These are phyloP conservation scores for Ricordea florida DNA, from an alignment of 92 coral and sea anemone genomes.

Conservation along the genomic window DNA sequence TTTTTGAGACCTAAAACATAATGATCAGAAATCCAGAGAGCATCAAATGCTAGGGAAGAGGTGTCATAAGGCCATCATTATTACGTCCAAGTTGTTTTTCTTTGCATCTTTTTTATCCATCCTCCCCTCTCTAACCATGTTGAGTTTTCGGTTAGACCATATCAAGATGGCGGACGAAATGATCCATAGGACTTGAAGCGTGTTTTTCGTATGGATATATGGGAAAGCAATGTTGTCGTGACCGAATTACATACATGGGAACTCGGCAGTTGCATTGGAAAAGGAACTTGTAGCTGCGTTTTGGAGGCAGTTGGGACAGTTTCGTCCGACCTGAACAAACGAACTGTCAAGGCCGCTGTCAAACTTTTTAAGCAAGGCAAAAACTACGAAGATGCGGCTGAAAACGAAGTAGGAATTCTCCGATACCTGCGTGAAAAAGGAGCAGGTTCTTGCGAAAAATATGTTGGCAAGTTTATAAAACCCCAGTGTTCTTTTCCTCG, in stretches of 20 bases:
- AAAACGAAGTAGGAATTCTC: slow-evolving; percentile 70
- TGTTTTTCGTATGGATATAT: slow-evolving; percentile 32
- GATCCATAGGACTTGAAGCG: no score
- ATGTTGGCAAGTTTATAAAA: slow-evolving; percentile 25
- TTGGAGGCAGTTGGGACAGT: slow-evolving; percentile 31
- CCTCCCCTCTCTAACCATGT: no score
- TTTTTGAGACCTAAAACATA: no score
- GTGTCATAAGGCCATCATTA: no score
- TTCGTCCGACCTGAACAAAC: not conserved
- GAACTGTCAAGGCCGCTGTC: slow-evolving; percentile 52
- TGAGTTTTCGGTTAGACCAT: no score
- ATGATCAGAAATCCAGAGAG: no score
- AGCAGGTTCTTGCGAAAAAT: not conserved
- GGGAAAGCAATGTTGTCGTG: slow-evolving; percentile 49
- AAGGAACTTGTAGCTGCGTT: slow-evolving; percentile 74
- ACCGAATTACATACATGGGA: slow-evolving; percentile 44
- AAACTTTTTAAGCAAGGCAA: slow-evolving; percentile 72
- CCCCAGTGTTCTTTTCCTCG: no score
- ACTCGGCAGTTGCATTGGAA: slow-evolving; percentile 49
- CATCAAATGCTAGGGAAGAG: no score
- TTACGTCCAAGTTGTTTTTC: no score
- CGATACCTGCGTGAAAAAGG: slow-evolving; percentile 2
- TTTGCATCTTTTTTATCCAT: no score
- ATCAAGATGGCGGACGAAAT: no score
- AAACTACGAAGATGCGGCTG: slow-evolving; percentile 63